Conservation (phyloP, 2,888 invertebrate genomes). For the Tipula vernalis region DNA sequence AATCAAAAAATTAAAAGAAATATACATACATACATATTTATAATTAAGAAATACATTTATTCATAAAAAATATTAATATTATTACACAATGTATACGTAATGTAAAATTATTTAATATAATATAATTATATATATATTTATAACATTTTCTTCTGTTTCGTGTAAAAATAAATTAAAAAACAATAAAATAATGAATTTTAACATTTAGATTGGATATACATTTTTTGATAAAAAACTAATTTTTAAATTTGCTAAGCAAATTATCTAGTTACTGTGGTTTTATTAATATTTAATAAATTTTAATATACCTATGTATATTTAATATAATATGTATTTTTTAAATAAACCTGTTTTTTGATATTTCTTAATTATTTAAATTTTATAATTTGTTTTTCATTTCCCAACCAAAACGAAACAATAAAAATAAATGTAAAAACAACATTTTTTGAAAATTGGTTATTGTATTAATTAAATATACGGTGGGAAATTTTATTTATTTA, state of each 20-base stretch:
- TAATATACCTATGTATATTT: neutral
- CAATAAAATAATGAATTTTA: neutral
- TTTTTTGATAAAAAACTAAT: neutral
- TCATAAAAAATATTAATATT: constrained; percentile 4
- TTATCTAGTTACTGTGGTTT: neutral
- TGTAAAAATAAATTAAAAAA: neutral
- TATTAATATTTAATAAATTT: neutral
- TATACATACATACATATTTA: neutral
- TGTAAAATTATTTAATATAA: neutral
- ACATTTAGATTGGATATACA: neutral
- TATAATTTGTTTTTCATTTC: neutral
- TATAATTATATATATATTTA: neutral
- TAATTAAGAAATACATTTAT: constrained; percentile 4
- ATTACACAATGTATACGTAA: neutral
- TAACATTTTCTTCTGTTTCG: neutral
- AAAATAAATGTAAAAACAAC: neutral
- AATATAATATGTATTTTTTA: neutral
- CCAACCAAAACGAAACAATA: neutral
- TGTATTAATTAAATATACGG: neutral
- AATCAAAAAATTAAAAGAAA: too few relatives aligned
- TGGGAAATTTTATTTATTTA: neutral
- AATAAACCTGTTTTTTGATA: neutral
- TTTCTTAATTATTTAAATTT: neutral
- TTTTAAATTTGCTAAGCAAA: neutral
- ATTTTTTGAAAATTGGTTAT: neutral